Conservation (phyloP, 2,888 invertebrate genomes). For the Digitonthophagus gazella region DNA sequence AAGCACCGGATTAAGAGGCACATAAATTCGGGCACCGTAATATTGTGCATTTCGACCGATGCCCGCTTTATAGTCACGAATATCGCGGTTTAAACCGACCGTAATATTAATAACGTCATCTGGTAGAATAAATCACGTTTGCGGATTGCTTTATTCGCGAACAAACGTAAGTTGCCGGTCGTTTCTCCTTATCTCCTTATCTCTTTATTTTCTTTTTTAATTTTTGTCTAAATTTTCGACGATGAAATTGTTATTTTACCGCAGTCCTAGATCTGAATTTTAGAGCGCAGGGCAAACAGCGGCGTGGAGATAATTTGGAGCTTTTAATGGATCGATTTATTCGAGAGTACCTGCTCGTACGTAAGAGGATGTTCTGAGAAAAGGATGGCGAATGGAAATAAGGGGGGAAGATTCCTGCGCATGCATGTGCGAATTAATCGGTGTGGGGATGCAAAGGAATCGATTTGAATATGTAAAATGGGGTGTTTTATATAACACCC, state of each 20-base stretch:
- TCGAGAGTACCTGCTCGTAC: not conserved
- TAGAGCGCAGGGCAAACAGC: constrained; percentile 39
- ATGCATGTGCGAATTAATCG: constrained; percentile 1
- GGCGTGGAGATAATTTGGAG: constrained; percentile 45
- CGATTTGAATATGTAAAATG: not conserved
- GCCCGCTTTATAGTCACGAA: constrained; percentile 12
- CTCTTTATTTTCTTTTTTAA: not conserved
- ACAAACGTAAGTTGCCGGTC: not conserved
- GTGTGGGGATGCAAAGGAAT: not conserved
- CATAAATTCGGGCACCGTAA: constrained; percentile 19
- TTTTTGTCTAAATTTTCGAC: not conserved
- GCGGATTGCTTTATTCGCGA: not conserved
- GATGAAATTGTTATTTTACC: not conserved
- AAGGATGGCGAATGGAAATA: constrained; percentile 41
- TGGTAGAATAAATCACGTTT: not conserved
- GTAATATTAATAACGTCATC: constrained; percentile 12
- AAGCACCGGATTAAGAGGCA: constrained; percentile 23
- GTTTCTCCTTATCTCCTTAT: not conserved
- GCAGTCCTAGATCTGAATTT: not conserved
- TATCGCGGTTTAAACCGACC: constrained; percentile 5
- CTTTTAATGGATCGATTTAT: constrained; percentile 39
- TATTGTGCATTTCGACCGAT: constrained; percentile 8
- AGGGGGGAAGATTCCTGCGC: constrained; percentile 33
- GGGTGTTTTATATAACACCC: not conserved
- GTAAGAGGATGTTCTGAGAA: not conserved